phyloP scores from a whole-genome alignment of 2,888 invertebrate genomes.

The Atrina japonica region DNA sequence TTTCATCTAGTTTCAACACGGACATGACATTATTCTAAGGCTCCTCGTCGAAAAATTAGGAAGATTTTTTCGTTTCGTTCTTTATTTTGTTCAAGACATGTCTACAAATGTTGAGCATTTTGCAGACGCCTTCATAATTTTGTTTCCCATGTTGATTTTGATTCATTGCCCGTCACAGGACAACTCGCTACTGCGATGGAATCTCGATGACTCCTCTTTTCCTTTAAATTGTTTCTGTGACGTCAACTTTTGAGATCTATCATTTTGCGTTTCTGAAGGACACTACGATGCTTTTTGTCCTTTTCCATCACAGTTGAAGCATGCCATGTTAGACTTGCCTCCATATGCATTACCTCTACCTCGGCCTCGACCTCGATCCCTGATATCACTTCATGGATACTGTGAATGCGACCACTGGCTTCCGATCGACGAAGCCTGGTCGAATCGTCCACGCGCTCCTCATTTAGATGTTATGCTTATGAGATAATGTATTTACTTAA shows the following conservation, averaged over 20 bases:
- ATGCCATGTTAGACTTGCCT: background rate
- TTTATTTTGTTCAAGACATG: constrained; percentile 8
- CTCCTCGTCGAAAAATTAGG: background rate
- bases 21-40: constrained; percentile 7
- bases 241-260: background rate
- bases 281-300: constrained; percentile 9
- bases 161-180: background rate
- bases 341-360: too few relatives aligned
- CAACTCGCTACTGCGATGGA: constrained; percentile 20
- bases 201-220: background rate
- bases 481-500: background rate
- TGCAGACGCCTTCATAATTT: constrained; percentile 5
- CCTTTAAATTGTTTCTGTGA: too few relatives aligned
- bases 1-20: background rate
- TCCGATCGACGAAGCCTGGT: too few relatives aligned
- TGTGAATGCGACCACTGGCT: too few relatives aligned
- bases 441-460: too few relatives aligned
- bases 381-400: too few relatives aligned
- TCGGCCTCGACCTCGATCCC: too few relatives aligned
- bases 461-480: background rate
- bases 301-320: constrained; percentile 14
- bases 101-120: constrained; percentile 4
- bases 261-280: constrained; percentile 8
- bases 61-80: constrained; percentile 5
- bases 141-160: constrained; percentile 6